Evolutionary conservation across 2,797 vertebrate species (phyloP).

Genomic region (Mormyrus hasselquistii): DNA sequence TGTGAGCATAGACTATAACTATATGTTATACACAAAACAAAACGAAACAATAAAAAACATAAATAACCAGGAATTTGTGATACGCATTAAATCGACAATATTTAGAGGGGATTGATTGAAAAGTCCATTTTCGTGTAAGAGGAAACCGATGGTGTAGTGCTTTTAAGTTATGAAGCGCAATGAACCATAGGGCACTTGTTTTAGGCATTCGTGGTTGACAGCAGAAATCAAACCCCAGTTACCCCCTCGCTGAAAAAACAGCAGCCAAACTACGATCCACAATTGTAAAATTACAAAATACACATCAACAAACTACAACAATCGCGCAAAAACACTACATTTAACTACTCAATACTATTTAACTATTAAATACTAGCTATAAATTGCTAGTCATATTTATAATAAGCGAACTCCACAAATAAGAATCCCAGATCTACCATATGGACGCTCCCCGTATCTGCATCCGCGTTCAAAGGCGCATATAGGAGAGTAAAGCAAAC

Average conservation of each 20-base stretch:
- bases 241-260: not conserved
- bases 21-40: not conserved
- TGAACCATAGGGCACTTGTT: not conserved
- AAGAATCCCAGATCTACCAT: conserved; percentile 16
- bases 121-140: not conserved
- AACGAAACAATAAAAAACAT: not conserved
- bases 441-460: conserved; percentile 7
- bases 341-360: not conserved
- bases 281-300: not conserved
- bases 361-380: not conserved
- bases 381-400: not conserved
- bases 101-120: not conserved
- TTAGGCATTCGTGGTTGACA: not conserved
- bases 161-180: not conserved
- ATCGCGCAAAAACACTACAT: not conserved
- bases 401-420: not conserved
- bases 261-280: not conserved
- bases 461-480: not conserved
- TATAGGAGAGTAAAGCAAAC: not conserved
- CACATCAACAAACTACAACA: not conserved
- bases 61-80: not conserved
- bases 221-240: not conserved
- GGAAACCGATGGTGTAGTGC: not conserved
- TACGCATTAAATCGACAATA: not conserved
- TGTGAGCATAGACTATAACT: not conserved